A percentile compares a stretch with the other conserved stretches of the same genome.
Conservation (phyloP, 1,140 invertebrate species). For the Belonocnema kinseyi region DNA sequence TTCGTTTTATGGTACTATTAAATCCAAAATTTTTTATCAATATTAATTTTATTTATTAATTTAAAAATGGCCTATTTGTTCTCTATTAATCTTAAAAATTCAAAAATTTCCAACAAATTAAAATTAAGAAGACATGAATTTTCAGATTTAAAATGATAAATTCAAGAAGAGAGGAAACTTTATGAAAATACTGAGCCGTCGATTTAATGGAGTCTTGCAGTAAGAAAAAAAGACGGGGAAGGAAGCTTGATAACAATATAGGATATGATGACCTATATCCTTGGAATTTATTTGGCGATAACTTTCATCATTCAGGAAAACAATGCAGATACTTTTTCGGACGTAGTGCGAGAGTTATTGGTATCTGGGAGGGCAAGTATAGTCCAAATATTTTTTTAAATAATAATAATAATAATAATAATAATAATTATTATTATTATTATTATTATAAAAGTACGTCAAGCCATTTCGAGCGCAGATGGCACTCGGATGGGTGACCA, state of each 20-base stretch:
- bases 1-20: too few relatives aligned
- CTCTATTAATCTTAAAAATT: too few relatives aligned
- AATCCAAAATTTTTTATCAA: too few relatives aligned
- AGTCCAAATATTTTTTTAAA: neutral
- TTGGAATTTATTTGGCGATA: conserved; percentile 4
- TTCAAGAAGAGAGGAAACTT: neutral
- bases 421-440: too few relatives aligned
- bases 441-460: too few relatives aligned
- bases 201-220: conserved; percentile 6
- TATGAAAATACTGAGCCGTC: neutral
- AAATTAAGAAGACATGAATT: neutral
- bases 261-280: conserved; percentile 5
- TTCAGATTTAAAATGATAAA: neutral
- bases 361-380: neutral
- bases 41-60: too few relatives aligned
- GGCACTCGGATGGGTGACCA: too few relatives aligned
- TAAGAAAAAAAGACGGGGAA: conserved; percentile 9
- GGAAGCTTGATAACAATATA: neutral
- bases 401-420: too few relatives aligned
- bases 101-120: too few relatives aligned
- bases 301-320: neutral
- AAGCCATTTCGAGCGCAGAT: too few relatives aligned
- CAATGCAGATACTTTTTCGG: conserved; percentile 13
- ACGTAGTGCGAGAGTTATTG: neutral
- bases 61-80: too few relatives aligned